Conservation (phyloP, 2,797 vertebrate genomes). For the Fundulus diaphanus region DNA sequence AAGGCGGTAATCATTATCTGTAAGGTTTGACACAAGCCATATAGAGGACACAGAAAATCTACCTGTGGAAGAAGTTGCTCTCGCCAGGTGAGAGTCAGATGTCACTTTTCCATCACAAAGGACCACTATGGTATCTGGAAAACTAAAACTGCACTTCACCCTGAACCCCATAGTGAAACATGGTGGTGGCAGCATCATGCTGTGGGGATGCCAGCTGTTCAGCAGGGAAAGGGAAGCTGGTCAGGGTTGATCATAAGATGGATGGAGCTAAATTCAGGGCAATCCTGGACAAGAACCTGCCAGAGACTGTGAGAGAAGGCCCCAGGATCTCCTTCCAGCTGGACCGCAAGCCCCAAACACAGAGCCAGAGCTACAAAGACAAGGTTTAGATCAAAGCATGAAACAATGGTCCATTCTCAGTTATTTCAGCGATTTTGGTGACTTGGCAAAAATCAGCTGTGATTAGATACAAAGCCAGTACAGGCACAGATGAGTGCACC, state of each 20-base stretch:
- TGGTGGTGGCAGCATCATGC: not conserved
- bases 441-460: too few species aligned
- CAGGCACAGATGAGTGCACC: too few species aligned
- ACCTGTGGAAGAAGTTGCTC: too few species aligned
- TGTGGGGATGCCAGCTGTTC: not conserved
- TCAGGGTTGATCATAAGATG: too few species aligned
- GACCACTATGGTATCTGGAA: not conserved
- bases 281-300: not conserved
- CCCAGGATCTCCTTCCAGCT: not conserved
- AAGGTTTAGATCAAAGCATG: not conserved
- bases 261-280: not conserved
- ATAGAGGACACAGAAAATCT: too few species aligned
- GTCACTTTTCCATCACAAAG: too few species aligned
- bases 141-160: not conserved
- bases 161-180: not conserved
- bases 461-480: too few species aligned
- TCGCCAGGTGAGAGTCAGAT: too few species aligned
- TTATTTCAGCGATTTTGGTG: not conserved
- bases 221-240: not conserved
- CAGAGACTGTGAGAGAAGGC: not conserved
- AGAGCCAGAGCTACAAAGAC: too few species aligned
- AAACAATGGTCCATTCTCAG: not conserved
- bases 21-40: too few species aligned
- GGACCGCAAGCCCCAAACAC: not conserved
- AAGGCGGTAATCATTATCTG: too few species aligned